Percentiles rank a stretch among this genome's conserved stretches.
phyloP scores from a whole-genome alignment of 2,113 vertebrate species.

The Phrynosoma platyrhinos region DNA sequence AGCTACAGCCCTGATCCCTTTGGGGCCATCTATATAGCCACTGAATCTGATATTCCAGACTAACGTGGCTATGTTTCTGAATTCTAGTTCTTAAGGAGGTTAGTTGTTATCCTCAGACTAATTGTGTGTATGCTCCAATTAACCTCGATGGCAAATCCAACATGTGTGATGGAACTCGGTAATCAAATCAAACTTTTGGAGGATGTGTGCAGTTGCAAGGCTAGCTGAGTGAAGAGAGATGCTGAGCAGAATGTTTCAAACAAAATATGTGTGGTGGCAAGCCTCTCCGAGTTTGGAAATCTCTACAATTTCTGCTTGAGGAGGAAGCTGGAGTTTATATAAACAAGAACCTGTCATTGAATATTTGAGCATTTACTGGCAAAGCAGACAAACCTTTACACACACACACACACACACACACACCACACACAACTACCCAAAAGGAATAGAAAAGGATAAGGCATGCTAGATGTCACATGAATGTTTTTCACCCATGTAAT shows the following conservation, averaged over 20 bases:
- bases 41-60: no score
- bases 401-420: slow-evolving; percentile 42
- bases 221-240: slow-evolving; percentile 71
- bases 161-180: slow-evolving; percentile 65
- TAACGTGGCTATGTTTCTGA: no score
- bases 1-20: no score
- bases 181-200: slow-evolving; percentile 65
- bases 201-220: slow-evolving; percentile 67
- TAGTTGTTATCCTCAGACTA: slow-evolving; percentile 55
- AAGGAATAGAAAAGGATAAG: slow-evolving; percentile 58
- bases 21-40: no score
- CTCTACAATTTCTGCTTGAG: slow-evolving; percentile 66
- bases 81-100: slow-evolving; percentile 49
- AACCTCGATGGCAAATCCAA: slow-evolving; percentile 65
- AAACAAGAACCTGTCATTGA: slow-evolving; percentile 73
- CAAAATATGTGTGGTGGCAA: slow-evolving; percentile 69
- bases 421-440: slow-evolving; percentile 7
- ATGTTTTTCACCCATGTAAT: slow-evolving; percentile 70
- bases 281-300: slow-evolving; percentile 70
- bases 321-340: slow-evolving; percentile 69
- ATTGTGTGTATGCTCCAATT: slow-evolving; percentile 67
- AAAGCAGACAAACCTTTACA: slow-evolving; percentile 53
- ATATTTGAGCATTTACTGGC: slow-evolving; percentile 70
- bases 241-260: slow-evolving; percentile 74
- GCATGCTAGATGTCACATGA: slow-evolving; percentile 59